Percentiles rank a stretch among this genome's conserved stretches.
Conservation (phyloP, 2,888 invertebrate species). For the Globia sparganii region DNA sequence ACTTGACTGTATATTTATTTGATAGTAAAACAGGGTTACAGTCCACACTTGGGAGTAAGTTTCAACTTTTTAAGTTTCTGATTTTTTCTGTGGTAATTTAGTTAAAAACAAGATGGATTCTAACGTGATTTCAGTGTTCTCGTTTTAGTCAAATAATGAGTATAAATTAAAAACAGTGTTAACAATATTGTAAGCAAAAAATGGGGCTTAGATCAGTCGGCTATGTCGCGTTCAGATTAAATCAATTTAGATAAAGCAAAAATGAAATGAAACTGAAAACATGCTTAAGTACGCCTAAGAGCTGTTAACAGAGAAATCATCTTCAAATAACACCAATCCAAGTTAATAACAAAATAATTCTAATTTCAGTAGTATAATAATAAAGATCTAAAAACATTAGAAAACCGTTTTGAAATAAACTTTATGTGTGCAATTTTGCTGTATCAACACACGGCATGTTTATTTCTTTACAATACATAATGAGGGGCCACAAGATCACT, state of each 20-base stretch:
- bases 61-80: conserved; percentile 61
- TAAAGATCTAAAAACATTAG: conserved; percentile 30
- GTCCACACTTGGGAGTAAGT: conserved; percentile 60
- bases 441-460: conserved; percentile 69
- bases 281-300: neutral
- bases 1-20: conserved; percentile 67
- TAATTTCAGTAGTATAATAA: conserved; percentile 8
- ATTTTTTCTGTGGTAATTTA: conserved; percentile 77
- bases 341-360: conserved; percentile 20
- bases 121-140: neutral
- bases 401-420: conserved; percentile 36
- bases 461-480: conserved; percentile 82
- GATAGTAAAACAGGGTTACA: conserved; percentile 67
- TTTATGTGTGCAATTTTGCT: conserved; percentile 68
- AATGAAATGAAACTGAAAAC: neutral
- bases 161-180: neutral
- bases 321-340: neutral
- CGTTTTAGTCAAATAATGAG: neutral
- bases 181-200: neutral
- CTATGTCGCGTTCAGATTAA: neutral
- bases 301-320: neutral
- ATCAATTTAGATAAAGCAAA: neutral
- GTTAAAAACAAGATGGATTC: conserved; percentile 31
- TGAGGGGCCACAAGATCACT: conserved; percentile 72
- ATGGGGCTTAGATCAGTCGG: neutral